Evolutionary conservation across 1,140 invertebrate genomes (phyloP), one percentile per base, ranked within the genome.

Genomic region (Mercenaria mercenaria): DNA sequence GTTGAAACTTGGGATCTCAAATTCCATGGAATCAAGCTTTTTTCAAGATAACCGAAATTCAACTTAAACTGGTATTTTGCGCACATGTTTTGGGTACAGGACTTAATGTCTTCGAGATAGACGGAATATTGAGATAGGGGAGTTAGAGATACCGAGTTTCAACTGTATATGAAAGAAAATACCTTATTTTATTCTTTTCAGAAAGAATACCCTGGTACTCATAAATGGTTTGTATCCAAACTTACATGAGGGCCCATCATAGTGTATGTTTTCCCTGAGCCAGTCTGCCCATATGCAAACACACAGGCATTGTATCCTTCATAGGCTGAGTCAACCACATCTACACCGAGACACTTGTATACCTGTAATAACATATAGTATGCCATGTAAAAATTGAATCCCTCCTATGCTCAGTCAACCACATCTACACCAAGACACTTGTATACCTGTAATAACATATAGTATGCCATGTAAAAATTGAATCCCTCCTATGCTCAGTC

Each of bases 291-390:
- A 96, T 99, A 99, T 8, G 99, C 99, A 97, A 99, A 99, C 43
- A 99, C 98, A 95, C 98, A 99, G 0, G 99, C 98, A 96, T 99
- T 99, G 94, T 99, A 99, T 0, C 99, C 99, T 96, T 99, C 98
- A 56, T 99, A 96, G 1, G 98, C 98, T 10, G 94, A 93, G 29
- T 92, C 81, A 0, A 99, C 97, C 50, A 99, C 98, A 96, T 99
- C 98, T 94, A 97, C 97, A 80, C 98, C 98, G 80, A 99, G 97
- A 97, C 98, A 98, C 67, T 97, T 97, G 96, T 98, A 99, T 81
- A 98, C 96, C 97, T 97, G 93, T 29, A 94, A 94, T 41, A 47
- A 47, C 15, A 47, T n/a, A n/a, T n/a, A n/a, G n/a, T n/a, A n/a
- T 50, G 10, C 10, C 10, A 11, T 50, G 47, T 11, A 50, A 50